Conservation (phyloP, 2,113 vertebrate genomes). For the Panurus biarmicus region DNA sequence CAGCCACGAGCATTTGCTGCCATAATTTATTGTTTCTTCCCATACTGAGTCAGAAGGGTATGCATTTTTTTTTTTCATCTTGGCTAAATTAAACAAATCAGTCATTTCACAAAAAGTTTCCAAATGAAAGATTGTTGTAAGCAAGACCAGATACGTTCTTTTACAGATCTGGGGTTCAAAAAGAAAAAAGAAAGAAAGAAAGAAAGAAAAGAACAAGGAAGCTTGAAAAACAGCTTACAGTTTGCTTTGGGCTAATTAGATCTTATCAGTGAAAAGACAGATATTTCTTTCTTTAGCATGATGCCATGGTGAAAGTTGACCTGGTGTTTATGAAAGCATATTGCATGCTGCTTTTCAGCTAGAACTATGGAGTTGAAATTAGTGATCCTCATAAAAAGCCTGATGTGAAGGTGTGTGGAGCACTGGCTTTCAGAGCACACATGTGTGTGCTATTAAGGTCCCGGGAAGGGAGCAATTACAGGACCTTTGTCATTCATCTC, state of each 20-base stretch:
- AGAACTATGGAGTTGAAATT: neutral
- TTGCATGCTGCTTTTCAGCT: neutral
- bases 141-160: conserved; percentile 55
- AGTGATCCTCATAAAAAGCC: neutral
- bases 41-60: neutral
- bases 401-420: neutral
- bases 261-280: conserved; percentile 32
- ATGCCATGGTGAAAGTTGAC: neutral
- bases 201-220: neutral
- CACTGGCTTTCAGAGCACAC: neutral
- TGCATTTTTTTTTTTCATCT: neutral
- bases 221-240: conserved; percentile 20
- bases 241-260: conserved; percentile 48
- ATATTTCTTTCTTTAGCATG: conserved; percentile 4
- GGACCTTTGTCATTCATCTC: conserved; percentile 27
- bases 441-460: conserved; percentile 6
- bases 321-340: neutral
- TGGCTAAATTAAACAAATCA: conserved; percentile 39
- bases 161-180: conserved; percentile 20
- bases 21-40: conserved; percentile 30
- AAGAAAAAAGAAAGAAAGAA: neutral
- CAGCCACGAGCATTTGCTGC: neutral
- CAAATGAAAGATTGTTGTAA: conserved; percentile 23
- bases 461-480: neutral
- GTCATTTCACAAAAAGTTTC: conserved; percentile 25